phyloP scores from a whole-genome alignment of 2,888 invertebrate species.

The Eulithis testata region DNA sequence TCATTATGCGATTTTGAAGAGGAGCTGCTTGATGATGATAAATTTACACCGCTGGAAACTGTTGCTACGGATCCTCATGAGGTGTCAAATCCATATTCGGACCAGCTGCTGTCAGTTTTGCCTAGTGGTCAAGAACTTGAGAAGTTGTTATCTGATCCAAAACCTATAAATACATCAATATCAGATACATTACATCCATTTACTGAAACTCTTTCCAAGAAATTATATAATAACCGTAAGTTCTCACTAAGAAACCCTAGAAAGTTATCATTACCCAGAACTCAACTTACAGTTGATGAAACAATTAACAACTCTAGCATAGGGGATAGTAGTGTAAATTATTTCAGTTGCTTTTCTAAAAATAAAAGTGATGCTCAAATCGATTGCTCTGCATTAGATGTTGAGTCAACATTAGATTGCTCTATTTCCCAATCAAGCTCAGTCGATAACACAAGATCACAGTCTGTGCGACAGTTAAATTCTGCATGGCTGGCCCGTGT shows the following conservation, averaged over 20 bases:
- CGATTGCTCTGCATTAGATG: conserved; percentile 27
- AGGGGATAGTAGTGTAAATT: conserved; percentile 36
- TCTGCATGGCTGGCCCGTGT: conserved; percentile 76
- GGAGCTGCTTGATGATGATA: conserved; percentile 41
- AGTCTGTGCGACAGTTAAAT: conserved; percentile 66
- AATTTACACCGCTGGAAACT: conserved; percentile 54
- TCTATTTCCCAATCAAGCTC: conserved; percentile 30
- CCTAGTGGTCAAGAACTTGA: conserved; percentile 71
- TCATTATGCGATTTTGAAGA: conserved; percentile 74
- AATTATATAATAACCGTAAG: conserved; percentile 87
- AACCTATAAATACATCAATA: conserved; percentile 47
- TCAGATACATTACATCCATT: conserved; percentile 59
- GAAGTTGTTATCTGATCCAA: conserved; percentile 76
- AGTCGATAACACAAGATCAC: conserved; percentile 32
- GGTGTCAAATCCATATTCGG: conserved; percentile 48
- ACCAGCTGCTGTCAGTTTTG: conserved; percentile 56
- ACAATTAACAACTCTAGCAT: conserved; percentile 38
- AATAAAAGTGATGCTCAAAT: conserved; percentile 20
- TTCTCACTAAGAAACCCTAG: conserved; percentile 91
- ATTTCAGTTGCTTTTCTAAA: conserved; percentile 29
- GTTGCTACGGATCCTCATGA: conserved; percentile 42
- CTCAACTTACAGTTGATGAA: conserved; percentile 46
- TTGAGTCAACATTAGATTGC: conserved; percentile 24
- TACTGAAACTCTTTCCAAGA: conserved; percentile 84
- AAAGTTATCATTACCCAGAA: conserved; percentile 77